Evolutionary conservation across 2,113 vertebrate genomes (phyloP).

Genomic region (Danio rerio): GRCz12tu NC_133184.1:13642001-13642500

Average conservation of each 20-base stretch:
- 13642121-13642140: conserved; percentile 28
- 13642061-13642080: conserved; percentile 20
- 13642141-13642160: conserved; percentile 29
- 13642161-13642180: conserved; percentile 42
- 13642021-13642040: conserved; percentile 6
- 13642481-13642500: not conserved
- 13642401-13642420: conserved; percentile 5
- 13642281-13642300: conserved; percentile 16
- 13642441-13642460: conserved; percentile 22
- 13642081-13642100: conserved; percentile 33
- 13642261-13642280: conserved; percentile 10
- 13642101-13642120: not conserved
- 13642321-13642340: conserved; percentile 56
- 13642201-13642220: conserved; percentile 31
- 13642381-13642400: conserved; percentile 37
- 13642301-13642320: conserved; percentile 46
- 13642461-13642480: conserved; percentile 7
- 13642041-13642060: conserved; percentile 3
- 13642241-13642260: conserved; percentile 22
- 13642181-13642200: conserved; percentile 36
- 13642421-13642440: not conserved
- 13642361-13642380: conserved; percentile 57
- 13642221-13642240: conserved; percentile 22
- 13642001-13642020: not conserved
- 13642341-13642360: conserved; percentile 62